Evolutionary conservation across 2,888 invertebrate genomes (phyloP), one percentile per base, ranked within the genome.

Genomic region (Pristionchus maxplancki): DNA sequence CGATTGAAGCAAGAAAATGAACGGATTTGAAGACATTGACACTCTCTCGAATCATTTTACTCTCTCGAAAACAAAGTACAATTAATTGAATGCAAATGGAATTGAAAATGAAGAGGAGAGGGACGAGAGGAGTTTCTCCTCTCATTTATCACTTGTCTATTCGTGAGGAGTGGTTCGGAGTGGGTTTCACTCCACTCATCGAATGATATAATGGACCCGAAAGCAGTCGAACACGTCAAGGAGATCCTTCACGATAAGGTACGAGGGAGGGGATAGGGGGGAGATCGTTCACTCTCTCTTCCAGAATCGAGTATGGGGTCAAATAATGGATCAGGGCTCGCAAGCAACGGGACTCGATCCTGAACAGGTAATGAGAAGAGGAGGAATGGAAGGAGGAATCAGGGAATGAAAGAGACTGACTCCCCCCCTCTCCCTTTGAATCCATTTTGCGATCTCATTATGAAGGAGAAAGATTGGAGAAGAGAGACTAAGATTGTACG

Each of bases 211-310:
- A 81, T 81, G 81, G 81, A 81, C 50, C 81, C 81, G 50, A 81
- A 81, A 81, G 81, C 81, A 50, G 81, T 81, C 50, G 81, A 81
- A 81, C 81, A 81, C 50, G 50, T 81, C 81, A 81, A 50, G 50
- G 81, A 81, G 50, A 50, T 81, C 50, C 44, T 81, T 28, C 81
- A 81, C 50, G 81, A 81, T 50, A 81, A 81, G 81, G 81, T 81
- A 74, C 74, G 74, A 24, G 0, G 4, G 24, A 40, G 8, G 9
- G 40, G 37, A 31, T 24, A 17, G 24, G 44, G 44, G 13, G 53
- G 53, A 17, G 53, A 15, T 53, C 15, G n/a, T 67, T 11, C 34
- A 67, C 11, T 31, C 31, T 31, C 31, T 34, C 34, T 20, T 67
- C 28, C 74, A 74, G 74, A 74, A 74, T 40, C 40, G 74, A 74